Base-by-base conservation (phyloP, 2,888 invertebrate genomes). In the Hymenopus coronatus region DNA sequence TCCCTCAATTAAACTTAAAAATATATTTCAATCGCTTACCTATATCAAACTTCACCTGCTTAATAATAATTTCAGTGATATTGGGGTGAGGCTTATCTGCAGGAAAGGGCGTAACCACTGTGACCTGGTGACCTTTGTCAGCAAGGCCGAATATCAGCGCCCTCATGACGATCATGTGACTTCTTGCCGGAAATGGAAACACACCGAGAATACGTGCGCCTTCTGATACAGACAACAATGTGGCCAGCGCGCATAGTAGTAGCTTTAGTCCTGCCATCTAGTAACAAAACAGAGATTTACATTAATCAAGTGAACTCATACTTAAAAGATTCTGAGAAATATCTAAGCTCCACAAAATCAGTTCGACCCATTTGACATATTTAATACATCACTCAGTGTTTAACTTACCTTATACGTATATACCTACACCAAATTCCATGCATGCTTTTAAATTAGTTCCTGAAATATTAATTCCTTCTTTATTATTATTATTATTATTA, bases 101-200 rank as follows among this genome's bases (percentile, higher is more conserved):
- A n/a, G 87, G 70, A 88, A 93, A 93, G 40, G 93, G 91, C 87
- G 93, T 92, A 4, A 93, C 91, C 27, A 93, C 90, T 0, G 92
- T 93, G 27, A 90, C 85, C 15, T 90, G 28, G 85, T 91, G 91
- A 30, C 91, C 91, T n/a, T 89, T 87, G 25, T 85, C 81, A 14
- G 89, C 89, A 15, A 91, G 86, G n/a, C 87, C 90, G 54, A 27
- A n/a, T 27, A 87, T 81, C 20, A 87, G 27, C n/a, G 87, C n/a
- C 15, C 54, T 33, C 25, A 54, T 46, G n/a, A 54, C 70, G 28
- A 40, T 30, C 6, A 87, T 54, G 40, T 88, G 88, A 40, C 88
- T 88, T 83, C 28, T 83, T 27, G 83, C 88, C 8, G 88, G 83
- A 28, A 84, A n/a, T 6, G 88, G 46, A 33, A 88, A 88, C 7